Evolutionary conservation across 2,113 vertebrate genomes (phyloP), one percentile per base, ranked within the genome.

Genomic region (Chunga burmeisteri): DNA sequence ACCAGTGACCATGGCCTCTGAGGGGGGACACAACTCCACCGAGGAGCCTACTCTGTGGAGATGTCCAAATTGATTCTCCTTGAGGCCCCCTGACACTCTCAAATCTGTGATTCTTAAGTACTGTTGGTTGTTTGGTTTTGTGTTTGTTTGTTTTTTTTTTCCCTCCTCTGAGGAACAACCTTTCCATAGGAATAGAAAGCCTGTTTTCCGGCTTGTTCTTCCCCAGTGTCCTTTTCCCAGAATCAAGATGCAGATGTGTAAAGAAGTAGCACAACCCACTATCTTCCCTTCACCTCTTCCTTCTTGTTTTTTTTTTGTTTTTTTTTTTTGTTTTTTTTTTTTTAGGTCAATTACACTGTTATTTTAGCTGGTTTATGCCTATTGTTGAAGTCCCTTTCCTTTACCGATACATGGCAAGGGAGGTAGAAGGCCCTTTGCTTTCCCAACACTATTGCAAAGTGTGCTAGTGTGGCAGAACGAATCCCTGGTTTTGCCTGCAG

Each of bases 1-100:
- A n/a, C 19, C 27, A 4, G 40, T 34, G 25, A 16, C 21, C 2
- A 0, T 15, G 17, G 32, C 9, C 9, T 47, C 34, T 13, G 8
- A 36, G 61, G n/a, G 23, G 13, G 11, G 2, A 8, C 22, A 13
- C 17, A 13, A 32, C 7, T 71, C 42, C 4, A 11, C 16, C 0
- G 1, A 36, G 73, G 18, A 80, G 15, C 23, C 26, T 73, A 0
- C 40, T 65, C 22, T 62, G 16, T 49, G 65, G 47, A 50, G 32
- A 17, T 14, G 17, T 14, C 42, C 32, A 44, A 8, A 20, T 0
- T 49, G 9, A 4, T 58, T 50, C 11, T 81, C 36, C 4, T 0
- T 40, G 55, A 78, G 32, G 50, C 27, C 16, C 13, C 3, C 17
- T 3, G 9, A 11, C 18, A 10, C 38, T 67, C 29, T 32, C n/a